phyloP scores from a whole-genome alignment of 1,140 invertebrate genomes.

The Leptonema lineaticorne region DNA sequence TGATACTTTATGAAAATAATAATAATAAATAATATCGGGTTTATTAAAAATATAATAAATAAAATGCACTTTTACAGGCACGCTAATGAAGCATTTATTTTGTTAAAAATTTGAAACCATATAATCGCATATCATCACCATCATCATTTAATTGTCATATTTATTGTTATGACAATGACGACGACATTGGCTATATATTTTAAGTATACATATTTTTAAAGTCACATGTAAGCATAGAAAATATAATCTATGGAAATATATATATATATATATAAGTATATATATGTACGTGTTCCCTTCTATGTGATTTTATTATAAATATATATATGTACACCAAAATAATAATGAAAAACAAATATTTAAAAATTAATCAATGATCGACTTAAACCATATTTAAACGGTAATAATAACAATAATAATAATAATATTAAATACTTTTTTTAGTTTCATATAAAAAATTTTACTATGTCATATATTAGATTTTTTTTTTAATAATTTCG shows the following conservation, averaged over 20 bases:
- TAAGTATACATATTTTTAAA: conserved; percentile 16
- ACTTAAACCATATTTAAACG: no score
- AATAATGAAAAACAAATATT: no score
- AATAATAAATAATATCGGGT: no score
- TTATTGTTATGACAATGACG: conserved; percentile 10
- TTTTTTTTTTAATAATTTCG: no score
- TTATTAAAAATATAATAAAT: no score
- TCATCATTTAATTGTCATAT: conserved; percentile 7
- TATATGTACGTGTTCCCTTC: conserved; percentile 20
- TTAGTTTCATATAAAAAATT: neutral
- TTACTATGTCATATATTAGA: neutral
- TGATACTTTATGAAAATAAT: no score
- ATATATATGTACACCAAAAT: no score
- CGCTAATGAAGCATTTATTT: conserved; percentile 41
- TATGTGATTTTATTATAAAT: conserved; percentile 26
- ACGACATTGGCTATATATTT: conserved; percentile 2
- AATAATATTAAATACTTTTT: neutral
- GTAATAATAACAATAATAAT: no score
- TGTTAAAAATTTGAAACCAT: conserved; percentile 34
- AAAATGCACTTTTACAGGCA: conserved; percentile 34
- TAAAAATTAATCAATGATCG: no score
- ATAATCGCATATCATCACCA: neutral
- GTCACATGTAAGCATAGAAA: conserved; percentile 29
- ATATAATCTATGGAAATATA: conserved; percentile 23
- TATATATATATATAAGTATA: no score